A percentile compares a stretch with the other conserved stretches of the same genome.
Conservation (phyloP, 2,797 vertebrate species). For the Ficedula albicollis region DNA sequence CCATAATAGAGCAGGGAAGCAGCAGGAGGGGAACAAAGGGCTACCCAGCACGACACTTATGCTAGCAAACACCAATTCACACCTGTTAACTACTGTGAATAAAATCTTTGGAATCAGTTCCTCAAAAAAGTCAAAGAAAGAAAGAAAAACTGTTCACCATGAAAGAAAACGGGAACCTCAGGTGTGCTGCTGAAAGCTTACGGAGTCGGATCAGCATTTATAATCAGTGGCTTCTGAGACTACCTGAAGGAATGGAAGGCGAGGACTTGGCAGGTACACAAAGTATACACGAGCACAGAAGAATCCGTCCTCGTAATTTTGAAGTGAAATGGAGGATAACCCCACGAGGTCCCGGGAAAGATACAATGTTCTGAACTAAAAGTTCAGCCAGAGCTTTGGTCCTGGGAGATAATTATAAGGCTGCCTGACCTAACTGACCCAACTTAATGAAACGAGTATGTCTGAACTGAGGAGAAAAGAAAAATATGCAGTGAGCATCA, state of each 20-base stretch:
- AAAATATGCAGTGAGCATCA: slow-evolving; percentile 48
- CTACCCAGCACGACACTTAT: slow-evolving; percentile 61
- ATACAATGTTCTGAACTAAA: slow-evolving; percentile 54
- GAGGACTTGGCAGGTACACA: slow-evolving; percentile 61
- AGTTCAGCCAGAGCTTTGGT: slow-evolving; percentile 56
- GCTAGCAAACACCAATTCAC: slow-evolving; percentile 69
- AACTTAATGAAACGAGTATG: slow-evolving; percentile 15
- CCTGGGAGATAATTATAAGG: slow-evolving; percentile 53
- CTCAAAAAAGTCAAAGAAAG: slow-evolving; percentile 63
- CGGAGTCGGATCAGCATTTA: slow-evolving; percentile 60
- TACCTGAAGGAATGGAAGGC: slow-evolving; percentile 60
- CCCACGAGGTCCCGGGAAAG: background rate
- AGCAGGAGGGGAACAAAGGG: slow-evolving; percentile 67
- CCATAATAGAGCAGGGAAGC: slow-evolving; percentile 67
- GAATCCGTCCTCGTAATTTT: background rate
- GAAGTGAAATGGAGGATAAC: slow-evolving; percentile 27
- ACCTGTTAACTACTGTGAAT: slow-evolving; percentile 70
- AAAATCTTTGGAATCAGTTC: slow-evolving; percentile 70
- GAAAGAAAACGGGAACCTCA: slow-evolving; percentile 60
- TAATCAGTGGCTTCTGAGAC: slow-evolving; percentile 65
- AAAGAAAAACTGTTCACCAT: slow-evolving; percentile 65
- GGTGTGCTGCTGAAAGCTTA: slow-evolving; percentile 63
- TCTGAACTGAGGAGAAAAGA: slow-evolving; percentile 37
- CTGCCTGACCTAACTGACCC: slow-evolving; percentile 46
- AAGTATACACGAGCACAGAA: slow-evolving; percentile 43